Base-by-base conservation (phyloP, 1,140 invertebrate genomes). In the Ceratoteleas bidentatus region DNA sequence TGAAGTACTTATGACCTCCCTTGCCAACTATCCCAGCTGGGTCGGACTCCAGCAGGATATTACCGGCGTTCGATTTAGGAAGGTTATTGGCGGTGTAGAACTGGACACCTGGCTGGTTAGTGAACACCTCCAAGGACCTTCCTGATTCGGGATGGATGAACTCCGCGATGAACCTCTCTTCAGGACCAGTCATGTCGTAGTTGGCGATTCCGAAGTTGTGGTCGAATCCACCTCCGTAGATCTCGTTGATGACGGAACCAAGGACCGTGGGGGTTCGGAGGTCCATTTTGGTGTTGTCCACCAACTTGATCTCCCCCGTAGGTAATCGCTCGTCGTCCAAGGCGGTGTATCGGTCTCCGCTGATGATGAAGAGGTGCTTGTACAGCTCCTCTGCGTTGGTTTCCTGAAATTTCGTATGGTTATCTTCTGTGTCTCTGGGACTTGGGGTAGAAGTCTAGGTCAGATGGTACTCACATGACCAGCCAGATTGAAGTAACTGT, bases 401-500 rank as follows among this genome's bases (percentile, higher is more conserved):
- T 70, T 83, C 89, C 94, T 94, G 68, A 61, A 68, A 76, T 5
- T 34, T 56, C 24, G 4, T 2, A 24, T 2, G 24, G 24, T 24
- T 4, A 24, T 24, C 24, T 1, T 24, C 24, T 24, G 24, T 1
- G 24, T 1, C 4, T 24, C 24, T 24, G 24, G 1, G 24, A 4
- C 4, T 24, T 24, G 24, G 24, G 24, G 24, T 24, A 4, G 24
- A 24, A 24, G 4, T 24, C 24, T 40, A 0, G 7, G 36, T 40
- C 10, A 8, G 36, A 11, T 6, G 36, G 36, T 11, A 40, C 77
- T 74, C 53, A 80, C 77, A 69, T 80, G 77, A 33, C 79, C 97
- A 68, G 94, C 96, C 38, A 99, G 91, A 91, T 99, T 99, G 87
- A 99, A 99, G 88, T 98, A 99, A 6, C 96, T 94, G 88, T 99